These are phyloP conservation scores for Diarsia brunnea DNA, from an alignment of 2,888 invertebrate genomes.

Conservation along the genomic window DNA sequence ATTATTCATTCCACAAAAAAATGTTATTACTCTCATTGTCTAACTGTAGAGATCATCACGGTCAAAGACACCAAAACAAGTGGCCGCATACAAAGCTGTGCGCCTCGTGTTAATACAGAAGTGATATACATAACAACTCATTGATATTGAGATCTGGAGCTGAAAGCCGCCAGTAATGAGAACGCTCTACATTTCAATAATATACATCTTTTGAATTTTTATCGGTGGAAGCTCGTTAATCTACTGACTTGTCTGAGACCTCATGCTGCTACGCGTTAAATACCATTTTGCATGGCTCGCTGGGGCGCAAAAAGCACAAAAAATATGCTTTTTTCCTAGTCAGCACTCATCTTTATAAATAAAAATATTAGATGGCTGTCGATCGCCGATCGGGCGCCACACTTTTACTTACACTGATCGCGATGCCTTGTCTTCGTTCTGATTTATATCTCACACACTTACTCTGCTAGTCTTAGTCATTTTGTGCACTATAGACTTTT, in stretches of 20 bases:
- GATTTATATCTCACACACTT: conserved; percentile 82
- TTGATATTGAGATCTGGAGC: conserved; percentile 74
- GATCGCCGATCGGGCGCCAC: conserved; percentile 84
- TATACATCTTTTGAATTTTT: conserved; percentile 77
- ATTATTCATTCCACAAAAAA: conserved; percentile 74
- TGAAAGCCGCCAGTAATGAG: conserved; percentile 77
- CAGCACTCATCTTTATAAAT: conserved; percentile 82
- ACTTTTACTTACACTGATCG: conserved; percentile 85
- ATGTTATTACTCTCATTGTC: conserved; percentile 78
- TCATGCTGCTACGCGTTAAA: conserved; percentile 81
- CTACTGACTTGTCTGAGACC: conserved; percentile 74
- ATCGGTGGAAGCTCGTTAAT: conserved; percentile 81
- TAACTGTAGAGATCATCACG: conserved; percentile 79
- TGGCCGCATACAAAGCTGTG: conserved; percentile 67
- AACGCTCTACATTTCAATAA: conserved; percentile 61
- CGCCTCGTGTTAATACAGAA: conserved; percentile 65
- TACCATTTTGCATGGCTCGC: conserved; percentile 83
- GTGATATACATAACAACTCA: conserved; percentile 72
- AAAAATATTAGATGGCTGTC: conserved; percentile 79
- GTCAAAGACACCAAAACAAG: conserved; percentile 82
- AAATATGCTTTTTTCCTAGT: conserved; percentile 73
- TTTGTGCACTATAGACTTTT: conserved; percentile 33
- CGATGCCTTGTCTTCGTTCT: conserved; percentile 78
- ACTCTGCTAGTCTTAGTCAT: conserved; percentile 70
- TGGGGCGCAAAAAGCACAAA: conserved; percentile 74